Conservation (phyloP, 2,888 invertebrate genomes). For the Chrysolina haemoptera region DNA sequence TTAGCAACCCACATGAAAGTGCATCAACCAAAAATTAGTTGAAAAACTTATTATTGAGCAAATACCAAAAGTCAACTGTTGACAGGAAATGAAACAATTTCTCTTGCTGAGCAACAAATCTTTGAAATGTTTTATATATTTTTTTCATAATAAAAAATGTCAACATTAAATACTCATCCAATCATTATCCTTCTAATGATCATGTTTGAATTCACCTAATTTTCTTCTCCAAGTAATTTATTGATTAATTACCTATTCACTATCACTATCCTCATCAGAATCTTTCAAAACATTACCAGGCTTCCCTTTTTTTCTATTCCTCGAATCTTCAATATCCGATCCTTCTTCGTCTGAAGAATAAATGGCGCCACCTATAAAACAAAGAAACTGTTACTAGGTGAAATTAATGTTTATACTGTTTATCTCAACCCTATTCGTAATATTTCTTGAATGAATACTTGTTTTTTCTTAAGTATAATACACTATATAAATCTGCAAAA, state of each 20-base stretch:
- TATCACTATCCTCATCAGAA: slow-evolving; percentile 75
- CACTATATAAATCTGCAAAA: too few species aligned
- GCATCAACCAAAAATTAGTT: slow-evolving; percentile 55
- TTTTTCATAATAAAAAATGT: neutral
- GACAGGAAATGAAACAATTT: slow-evolving; percentile 2
- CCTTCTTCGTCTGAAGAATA: slow-evolving; percentile 93
- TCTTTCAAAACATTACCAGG: slow-evolving; percentile 83
- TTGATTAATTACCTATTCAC: slow-evolving; percentile 50
- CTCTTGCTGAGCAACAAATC: neutral
- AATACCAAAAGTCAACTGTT: too few species aligned
- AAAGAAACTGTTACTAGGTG: neutral
- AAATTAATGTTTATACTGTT: too few species aligned
- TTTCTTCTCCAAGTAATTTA: slow-evolving; percentile 40
- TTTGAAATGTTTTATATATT: neutral
- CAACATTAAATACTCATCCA: too few species aligned
- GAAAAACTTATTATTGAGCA: neutral
- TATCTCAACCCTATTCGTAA: too few species aligned
- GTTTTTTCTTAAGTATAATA: too few species aligned
- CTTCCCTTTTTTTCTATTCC: slow-evolving; percentile 81
- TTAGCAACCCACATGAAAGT: slow-evolving; percentile 62
- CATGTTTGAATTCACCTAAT: too few species aligned
- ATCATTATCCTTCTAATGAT: too few species aligned
- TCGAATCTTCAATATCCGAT: slow-evolving; percentile 85
- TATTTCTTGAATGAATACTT: too few species aligned
- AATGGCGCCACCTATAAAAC: slow-evolving; percentile 73